Evolutionary conservation across 2,888 invertebrate species (phyloP), one percentile per base, ranked within the genome.

Genomic region (Cistogaster globosa): DNA sequence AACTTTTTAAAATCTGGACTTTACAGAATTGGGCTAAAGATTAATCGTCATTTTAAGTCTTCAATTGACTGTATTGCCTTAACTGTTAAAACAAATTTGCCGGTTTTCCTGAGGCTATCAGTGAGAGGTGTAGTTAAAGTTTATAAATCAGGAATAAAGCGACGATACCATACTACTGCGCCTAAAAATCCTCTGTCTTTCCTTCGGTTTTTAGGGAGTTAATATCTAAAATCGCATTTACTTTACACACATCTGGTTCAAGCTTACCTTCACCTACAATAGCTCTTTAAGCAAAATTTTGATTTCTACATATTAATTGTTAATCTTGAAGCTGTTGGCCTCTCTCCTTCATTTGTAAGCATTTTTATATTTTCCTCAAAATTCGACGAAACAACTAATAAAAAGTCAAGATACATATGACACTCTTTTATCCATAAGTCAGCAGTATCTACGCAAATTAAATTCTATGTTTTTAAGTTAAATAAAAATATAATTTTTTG

Each of bases 301-400:
- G 75, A 76, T 20, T 76, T 76, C 8, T 63, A 12, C 75, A 76
- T 76, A n/a, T 76, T 76, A 22, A 55, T 55, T 1, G 55, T 55
- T 12, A 55, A 11, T 0, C 55, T 22, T 9, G n/a, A n/a, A n/a
- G n/a, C n/a, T n/a, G n/a, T n/a, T n/a, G n/a, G n/a, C n/a, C n/a
- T n/a, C n/a, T n/a, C n/a, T n/a, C n/a, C n/a, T n/a, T n/a, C n/a
- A n/a, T n/a, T n/a, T n/a, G n/a, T n/a, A n/a, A n/a, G 22, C 55
- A 55, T 55, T 5, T 11, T 55, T 22, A 55, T 55, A 55, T 55
- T 20, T 51, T 51, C 51, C n/a, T 51, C 51, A 51, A 51, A 51
- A 2, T 16, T 16, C n/a, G 51, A 51, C n/a, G 51, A 51, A 1
- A 51, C 51, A 2, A 51, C n/a, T 6, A 51, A n/a, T 6, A 51